Percentiles rank a stretch among this genome's conserved stretches.
phyloP scores from a whole-genome alignment of 2,113 vertebrate genomes.

The Peromyscus californicus region DNA sequence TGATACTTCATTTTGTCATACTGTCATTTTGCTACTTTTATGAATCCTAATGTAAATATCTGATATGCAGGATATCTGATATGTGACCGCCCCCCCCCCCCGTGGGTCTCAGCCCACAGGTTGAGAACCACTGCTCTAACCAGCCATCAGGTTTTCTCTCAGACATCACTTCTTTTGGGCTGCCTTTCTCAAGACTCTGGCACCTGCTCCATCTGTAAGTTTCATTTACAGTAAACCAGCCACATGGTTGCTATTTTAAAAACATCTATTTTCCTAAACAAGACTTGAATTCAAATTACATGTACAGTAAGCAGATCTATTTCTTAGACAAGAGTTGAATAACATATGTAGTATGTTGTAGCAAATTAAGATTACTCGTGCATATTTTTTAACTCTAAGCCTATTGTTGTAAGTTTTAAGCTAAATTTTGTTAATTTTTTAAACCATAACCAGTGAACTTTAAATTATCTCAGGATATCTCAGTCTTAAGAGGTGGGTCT shows the following conservation, averaged over 20 bases:
- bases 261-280: not conserved
- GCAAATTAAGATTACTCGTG: not conserved
- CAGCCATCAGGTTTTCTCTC: no score
- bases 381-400: not conserved
- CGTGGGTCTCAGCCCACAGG: not conserved
- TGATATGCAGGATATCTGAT: not conserved
- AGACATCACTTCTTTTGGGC: not conserved
- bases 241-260: not conserved
- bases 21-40: not conserved
- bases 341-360: not conserved
- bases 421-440: not conserved
- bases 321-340: not conserved
- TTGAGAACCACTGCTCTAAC: not conserved
- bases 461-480: no score
- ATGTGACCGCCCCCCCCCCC: fast-evolving
- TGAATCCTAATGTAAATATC: not conserved
- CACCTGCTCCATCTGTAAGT: not conserved
- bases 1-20: not conserved
- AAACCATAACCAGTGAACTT: not conserved
- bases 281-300: not conserved
- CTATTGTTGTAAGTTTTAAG: no score
- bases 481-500: no score
- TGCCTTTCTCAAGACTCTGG: not conserved
- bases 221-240: not conserved
- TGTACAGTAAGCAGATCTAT: not conserved